These are phyloP conservation scores for Dipodomys spectabilis DNA, from an alignment of 2,113 vertebrate genomes.

Conservation along the genomic window DNA sequence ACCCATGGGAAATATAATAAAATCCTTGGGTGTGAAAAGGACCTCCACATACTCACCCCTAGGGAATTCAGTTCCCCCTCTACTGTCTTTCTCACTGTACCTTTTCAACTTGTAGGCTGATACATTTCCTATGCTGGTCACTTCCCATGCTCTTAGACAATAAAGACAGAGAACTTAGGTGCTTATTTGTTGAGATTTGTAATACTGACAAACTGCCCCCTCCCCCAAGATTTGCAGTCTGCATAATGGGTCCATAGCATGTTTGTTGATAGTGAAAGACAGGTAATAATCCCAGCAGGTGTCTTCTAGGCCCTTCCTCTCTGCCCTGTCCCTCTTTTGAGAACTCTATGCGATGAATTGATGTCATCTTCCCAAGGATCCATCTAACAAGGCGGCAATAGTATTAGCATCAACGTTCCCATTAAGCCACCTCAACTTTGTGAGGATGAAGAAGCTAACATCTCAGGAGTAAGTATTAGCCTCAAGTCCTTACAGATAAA, in stretches of 20 bases:
- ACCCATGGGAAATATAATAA: not conserved
- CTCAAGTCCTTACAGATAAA: not conserved
- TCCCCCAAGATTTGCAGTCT: not conserved
- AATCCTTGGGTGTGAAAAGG: not conserved
- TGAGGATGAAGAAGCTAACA: not conserved
- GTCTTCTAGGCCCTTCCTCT: not conserved
- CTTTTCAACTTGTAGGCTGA: conserved; percentile 38
- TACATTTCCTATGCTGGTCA: not conserved
- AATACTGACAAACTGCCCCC: not conserved
- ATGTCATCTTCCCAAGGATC: not conserved
- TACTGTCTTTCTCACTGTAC: conserved; percentile 11
- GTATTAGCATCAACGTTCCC: too few species aligned
- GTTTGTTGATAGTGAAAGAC: not conserved
- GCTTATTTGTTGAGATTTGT: conserved; percentile 16
- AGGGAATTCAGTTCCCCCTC: conserved; percentile 30
- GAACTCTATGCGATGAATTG: rapidly evolving
- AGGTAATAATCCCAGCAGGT: not conserved
- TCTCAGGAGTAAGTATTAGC: not conserved
- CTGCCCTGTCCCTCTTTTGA: not conserved
- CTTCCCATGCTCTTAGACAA: conserved; percentile 1
- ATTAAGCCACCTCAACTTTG: not conserved
- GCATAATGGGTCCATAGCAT: not conserved
- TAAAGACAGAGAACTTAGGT: conserved; percentile 11
- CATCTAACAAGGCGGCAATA: not conserved
- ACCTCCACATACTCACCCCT: not conserved